Base-by-base conservation (phyloP, 2,888 invertebrate species). In the Limnephilus marmoratus region DNA sequence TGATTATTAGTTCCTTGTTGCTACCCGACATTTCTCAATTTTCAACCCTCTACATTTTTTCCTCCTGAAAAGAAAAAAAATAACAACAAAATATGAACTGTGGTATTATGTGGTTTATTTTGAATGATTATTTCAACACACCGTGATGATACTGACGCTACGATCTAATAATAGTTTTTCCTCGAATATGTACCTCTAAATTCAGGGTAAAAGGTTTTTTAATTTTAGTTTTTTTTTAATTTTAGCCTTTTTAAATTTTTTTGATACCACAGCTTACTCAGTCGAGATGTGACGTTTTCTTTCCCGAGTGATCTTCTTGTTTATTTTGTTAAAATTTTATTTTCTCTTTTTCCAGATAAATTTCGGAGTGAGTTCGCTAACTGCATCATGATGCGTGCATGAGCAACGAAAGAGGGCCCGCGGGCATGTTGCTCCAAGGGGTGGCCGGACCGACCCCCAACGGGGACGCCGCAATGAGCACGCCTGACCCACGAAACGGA, bases 391-490 rank as follows among this genome's bases (percentile, higher is more conserved):
- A 91, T 91, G 90, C n/a, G 49, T 89, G 89, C 81, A 91, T 91
- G 91, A 91, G 88, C 85, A 34, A 29, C 15, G 41, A 31, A n/a
- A 89, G 91, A 41, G 91, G 89, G 91, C 85, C 82, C 90, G 80
- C 91, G 91, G 91, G 90, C 37, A 91, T 91, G 91, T 85, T 91
- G 24, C 90, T 91, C 37, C 91, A 91, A 29, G 91, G 91, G 83
- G 87, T 31, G 29, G 83, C 91, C 18, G 91, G 83, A 31, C 53
- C 68, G 68, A 83, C 31, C 5, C 81, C 89, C 29, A 49, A 29
- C 80, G 85, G 83, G 34, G 53, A 29, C 18, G 85, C 29, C 29
- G 81, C 37, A 31, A 41, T 82, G 29, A 37, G 45, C 15, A 80
- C 37, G 12, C 85, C 29, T 34, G 34, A 91, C 29, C 34, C 81